Conservation (phyloP, 2,888 invertebrate genomes). For the Scaptomyza tumidula region DNA sequence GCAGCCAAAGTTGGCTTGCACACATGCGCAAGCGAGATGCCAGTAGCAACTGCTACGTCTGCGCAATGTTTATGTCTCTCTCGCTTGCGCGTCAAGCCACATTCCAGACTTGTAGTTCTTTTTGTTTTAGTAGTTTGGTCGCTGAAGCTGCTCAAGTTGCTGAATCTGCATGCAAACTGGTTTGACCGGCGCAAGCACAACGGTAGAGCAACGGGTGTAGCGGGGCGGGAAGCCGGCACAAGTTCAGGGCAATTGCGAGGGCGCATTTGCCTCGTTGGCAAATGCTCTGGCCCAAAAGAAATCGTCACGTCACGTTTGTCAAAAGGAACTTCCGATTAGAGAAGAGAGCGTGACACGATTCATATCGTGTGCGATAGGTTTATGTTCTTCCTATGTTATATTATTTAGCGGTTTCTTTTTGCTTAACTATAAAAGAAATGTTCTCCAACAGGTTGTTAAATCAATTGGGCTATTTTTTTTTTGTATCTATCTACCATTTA, state of each 20-base stretch:
- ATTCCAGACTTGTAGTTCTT: slow-evolving; percentile 24
- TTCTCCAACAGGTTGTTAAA: neutral
- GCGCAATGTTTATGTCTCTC: slow-evolving; percentile 43
- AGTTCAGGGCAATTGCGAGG: slow-evolving; percentile 49
- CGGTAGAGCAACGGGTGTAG: neutral
- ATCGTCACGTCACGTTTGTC: slow-evolving; percentile 26
- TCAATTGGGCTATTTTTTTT: neutral
- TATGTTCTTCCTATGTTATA: no score
- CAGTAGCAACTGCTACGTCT: slow-evolving; percentile 45
- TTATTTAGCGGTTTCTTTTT: no score
- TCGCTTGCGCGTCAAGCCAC: slow-evolving; percentile 39
- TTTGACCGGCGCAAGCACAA: slow-evolving; percentile 62
- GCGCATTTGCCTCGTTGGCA: slow-evolving; percentile 51
- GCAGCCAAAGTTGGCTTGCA: slow-evolving; percentile 48
- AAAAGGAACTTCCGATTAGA: slow-evolving; percentile 19
- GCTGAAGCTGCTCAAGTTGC: slow-evolving; percentile 22
- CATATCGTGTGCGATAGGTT: no score
- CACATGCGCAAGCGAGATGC: slow-evolving; percentile 48
- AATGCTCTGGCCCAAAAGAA: slow-evolving; percentile 17
- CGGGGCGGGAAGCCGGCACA: slow-evolving; percentile 14
- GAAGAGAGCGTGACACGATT: slow-evolving; percentile 14
- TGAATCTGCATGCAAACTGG: slow-evolving; percentile 66
- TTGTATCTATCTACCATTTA: no score
- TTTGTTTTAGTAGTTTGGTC: slow-evolving; percentile 19
- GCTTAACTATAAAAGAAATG: neutral